Evolutionary conservation across 2,888 invertebrate species (phyloP).

Genomic region (Anagyrus pseudococci): DNA sequence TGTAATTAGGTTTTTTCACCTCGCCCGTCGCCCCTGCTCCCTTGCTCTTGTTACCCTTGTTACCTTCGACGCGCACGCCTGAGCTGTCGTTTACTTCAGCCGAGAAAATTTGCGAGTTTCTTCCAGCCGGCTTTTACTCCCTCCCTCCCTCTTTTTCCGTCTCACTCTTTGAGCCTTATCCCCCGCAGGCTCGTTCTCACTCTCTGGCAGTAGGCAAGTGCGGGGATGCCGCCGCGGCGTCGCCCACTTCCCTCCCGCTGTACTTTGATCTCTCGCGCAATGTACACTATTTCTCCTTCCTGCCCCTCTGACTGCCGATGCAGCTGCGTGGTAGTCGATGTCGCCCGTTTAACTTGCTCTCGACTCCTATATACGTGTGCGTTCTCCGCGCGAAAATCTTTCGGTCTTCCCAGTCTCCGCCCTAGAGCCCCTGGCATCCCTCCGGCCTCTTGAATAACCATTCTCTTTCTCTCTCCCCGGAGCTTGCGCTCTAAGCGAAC

Average conservation of each 20-base stretch:
- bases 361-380: background rate
- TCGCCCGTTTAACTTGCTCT: background rate
- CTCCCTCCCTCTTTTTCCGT: background rate
- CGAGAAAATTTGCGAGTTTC: conserved; percentile 53
- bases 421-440: no score
- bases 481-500: no score
- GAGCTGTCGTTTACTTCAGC: background rate
- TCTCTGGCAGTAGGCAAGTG: no score
- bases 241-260: no score
- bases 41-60: no score
- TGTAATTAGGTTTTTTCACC: conserved; percentile 58
- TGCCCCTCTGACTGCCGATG: background rate
- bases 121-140: conserved; percentile 37
- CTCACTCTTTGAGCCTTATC: background rate
- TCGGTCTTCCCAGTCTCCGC: background rate
- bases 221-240: no score
- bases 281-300: background rate
- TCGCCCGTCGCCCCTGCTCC: conserved; percentile 14
- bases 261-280: no score
- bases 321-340: background rate
- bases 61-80: no score
- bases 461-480: no score
- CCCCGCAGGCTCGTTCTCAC: background rate
- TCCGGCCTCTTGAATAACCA: no score
- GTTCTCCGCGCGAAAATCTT: conserved; percentile 14